These are phyloP conservation scores for Abrostola tripartita DNA, from an alignment of 2,888 invertebrate genomes.

Conservation along the genomic window DNA sequence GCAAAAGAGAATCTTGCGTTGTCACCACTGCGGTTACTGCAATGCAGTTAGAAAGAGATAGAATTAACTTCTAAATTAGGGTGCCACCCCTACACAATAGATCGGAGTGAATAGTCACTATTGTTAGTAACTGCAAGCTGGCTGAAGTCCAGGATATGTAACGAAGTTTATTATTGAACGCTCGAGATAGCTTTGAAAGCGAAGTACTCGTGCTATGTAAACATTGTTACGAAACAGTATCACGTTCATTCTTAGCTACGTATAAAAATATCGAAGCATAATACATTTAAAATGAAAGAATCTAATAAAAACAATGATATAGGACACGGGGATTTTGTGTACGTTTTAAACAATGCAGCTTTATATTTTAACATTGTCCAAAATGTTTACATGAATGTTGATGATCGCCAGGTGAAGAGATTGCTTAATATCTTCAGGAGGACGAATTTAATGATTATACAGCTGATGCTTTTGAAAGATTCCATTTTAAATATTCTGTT, in stretches of 20 bases:
- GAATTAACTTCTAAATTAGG: constrained; percentile 21
- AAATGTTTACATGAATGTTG: too few relatives aligned
- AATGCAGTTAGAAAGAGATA: constrained; percentile 13
- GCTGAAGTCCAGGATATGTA: constrained; percentile 44
- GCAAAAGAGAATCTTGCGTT: constrained; percentile 34
- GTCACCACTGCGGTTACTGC: constrained; percentile 23
- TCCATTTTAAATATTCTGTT: too few relatives aligned
- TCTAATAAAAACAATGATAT: constrained; percentile 11
- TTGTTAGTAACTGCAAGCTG: constrained; percentile 46
- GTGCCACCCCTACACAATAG: constrained; percentile 47
- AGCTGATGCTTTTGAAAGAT: too few relatives aligned
- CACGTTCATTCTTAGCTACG: constrained; percentile 32
- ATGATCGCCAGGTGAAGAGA: too few relatives aligned
- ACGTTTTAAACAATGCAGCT: not conserved
- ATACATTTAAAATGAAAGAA: constrained; percentile 4
- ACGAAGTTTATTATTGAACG: constrained; percentile 45
- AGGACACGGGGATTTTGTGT: not conserved
- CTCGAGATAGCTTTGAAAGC: constrained; percentile 53
- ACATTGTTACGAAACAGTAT: constrained; percentile 49
- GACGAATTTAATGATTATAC: too few relatives aligned
- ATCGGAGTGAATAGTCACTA: constrained; percentile 34
- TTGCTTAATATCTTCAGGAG: too few relatives aligned
- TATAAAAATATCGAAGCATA: constrained; percentile 11
- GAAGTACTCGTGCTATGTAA: constrained; percentile 41
- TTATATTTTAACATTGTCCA: not conserved